Conservation (phyloP, 2,888 invertebrate genomes). For the Therioaphis trifolii region DNA sequence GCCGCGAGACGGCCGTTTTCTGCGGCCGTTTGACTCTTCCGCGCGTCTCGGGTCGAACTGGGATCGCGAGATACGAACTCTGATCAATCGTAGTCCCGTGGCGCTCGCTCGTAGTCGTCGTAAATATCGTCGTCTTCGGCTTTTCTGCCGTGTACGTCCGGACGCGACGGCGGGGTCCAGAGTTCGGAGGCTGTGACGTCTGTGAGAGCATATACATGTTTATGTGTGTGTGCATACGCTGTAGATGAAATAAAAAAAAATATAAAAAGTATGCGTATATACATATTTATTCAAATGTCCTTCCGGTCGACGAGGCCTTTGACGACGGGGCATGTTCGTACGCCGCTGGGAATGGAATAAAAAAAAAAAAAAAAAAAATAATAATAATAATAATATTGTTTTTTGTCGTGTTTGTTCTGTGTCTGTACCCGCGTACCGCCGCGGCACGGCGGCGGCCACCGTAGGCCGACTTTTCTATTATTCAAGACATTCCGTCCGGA, state of each 20-base stretch:
- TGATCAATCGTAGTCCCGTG: no score
- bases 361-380: slow-evolving; percentile 1
- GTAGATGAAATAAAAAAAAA: neutral
- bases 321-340: slow-evolving; percentile 16
- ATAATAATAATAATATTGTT: no score
- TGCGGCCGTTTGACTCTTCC: neutral
- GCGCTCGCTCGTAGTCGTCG: neutral
- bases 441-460: neutral
- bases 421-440: slow-evolving; percentile 19
- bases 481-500: slow-evolving; percentile 14
- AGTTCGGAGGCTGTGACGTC: no score
- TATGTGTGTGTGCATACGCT: no score
- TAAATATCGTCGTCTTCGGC: neutral
- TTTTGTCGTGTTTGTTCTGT: slow-evolving; percentile 1
- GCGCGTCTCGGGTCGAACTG: no score
- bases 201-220: no score
- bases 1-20: neutral
- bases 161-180: neutral
- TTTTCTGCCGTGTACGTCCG: neutral
- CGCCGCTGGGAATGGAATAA: slow-evolving; percentile 2
- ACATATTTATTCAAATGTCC: slow-evolving; percentile 52
- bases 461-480: neutral
- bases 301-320: slow-evolving; percentile 32
- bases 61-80: no score
- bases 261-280: no score